These are phyloP conservation scores for Sinosuthora webbiana DNA, from an alignment of 2,113 vertebrate species.

Conservation along the genomic window DNA sequence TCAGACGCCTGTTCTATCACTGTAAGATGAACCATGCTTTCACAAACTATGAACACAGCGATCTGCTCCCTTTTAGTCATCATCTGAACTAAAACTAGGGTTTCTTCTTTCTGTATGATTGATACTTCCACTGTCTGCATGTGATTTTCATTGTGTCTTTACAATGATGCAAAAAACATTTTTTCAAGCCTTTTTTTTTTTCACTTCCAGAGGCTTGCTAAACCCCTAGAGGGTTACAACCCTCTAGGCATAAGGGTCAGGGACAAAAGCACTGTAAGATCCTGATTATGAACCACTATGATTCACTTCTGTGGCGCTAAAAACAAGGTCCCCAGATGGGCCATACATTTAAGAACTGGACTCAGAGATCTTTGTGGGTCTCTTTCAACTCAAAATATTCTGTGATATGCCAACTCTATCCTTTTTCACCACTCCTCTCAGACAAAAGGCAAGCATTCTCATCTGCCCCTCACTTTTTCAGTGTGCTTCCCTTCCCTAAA, in stretches of 20 bases:
- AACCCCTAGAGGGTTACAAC: neutral
- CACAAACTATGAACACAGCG: neutral
- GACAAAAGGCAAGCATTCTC: neutral
- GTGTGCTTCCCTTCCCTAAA: neutral
- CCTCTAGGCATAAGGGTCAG: neutral
- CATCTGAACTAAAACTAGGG: neutral
- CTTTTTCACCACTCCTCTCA: neutral
- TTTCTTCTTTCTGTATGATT: neutral
- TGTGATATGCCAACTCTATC: neutral
- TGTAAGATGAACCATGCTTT: neutral
- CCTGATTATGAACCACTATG: neutral
- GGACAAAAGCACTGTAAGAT: neutral
- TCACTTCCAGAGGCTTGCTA: neutral
- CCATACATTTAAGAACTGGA: neutral
- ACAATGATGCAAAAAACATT: accelerated
- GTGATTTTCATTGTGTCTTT: neutral
- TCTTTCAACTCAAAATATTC: neutral
- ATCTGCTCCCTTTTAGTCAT: neutral
- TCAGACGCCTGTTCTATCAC: neutral
- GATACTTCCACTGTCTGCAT: neutral
- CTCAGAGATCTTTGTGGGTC: neutral
- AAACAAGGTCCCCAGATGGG: neutral
- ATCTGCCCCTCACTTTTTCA: neutral
- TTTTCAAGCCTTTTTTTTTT: neutral
- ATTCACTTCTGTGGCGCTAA: neutral